A percentile compares a stretch with the other conserved stretches of the same genome.
Conservation (phyloP, 2,113 vertebrate genomes). For the Xiphias gladius region DNA sequence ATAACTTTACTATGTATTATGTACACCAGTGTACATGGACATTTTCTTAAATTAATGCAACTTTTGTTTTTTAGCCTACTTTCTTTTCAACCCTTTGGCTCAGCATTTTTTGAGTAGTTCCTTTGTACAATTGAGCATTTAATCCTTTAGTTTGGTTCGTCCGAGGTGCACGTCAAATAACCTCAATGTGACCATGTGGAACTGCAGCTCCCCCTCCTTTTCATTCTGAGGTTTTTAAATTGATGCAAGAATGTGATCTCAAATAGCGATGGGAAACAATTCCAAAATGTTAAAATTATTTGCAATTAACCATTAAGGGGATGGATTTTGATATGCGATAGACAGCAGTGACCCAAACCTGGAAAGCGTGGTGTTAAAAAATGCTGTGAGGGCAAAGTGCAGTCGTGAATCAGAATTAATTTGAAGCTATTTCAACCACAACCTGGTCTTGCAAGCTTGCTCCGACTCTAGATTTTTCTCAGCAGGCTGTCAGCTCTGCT, state of each 20-base stretch:
- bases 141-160: conserved; percentile 27
- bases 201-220: neutral
- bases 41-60: too few relatives aligned
- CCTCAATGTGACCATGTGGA: neutral
- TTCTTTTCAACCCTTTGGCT: neutral
- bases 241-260: too few relatives aligned
- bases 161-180: neutral
- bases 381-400: neutral
- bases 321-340: too few relatives aligned
- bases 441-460: neutral
- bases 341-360: neutral
- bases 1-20: too few relatives aligned
- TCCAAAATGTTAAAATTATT: too few relatives aligned
- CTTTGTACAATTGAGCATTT: conserved; percentile 21
- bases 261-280: too few relatives aligned
- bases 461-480: conserved; percentile 2
- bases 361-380: neutral
- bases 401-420: neutral
- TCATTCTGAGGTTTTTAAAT: neutral
- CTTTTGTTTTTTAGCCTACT: too few relatives aligned
- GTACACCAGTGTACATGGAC: too few relatives aligned
- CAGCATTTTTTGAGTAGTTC: neutral
- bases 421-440: neutral
- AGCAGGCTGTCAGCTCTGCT: neutral
- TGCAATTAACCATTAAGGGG: too few relatives aligned